These are phyloP conservation scores for Mactromeris polynyma DNA, from an alignment of 2,888 invertebrate genomes.

Conservation along the genomic window DNA sequence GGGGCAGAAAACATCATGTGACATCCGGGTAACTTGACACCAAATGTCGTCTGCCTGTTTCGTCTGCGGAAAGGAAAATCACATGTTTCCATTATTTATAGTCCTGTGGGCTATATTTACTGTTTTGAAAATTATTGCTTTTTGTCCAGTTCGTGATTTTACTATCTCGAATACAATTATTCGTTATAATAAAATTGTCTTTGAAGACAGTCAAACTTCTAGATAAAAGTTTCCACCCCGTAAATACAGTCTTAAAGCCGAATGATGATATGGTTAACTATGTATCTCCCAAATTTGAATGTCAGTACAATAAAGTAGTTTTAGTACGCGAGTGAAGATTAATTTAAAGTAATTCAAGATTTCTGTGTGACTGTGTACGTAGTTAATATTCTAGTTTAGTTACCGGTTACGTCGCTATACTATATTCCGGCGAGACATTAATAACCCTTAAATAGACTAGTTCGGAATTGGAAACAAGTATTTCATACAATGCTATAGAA, in stretches of 20 bases:
- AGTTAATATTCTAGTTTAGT: conserved; percentile 34
- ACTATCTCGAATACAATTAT: conserved; percentile 60
- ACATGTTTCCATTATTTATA: conserved; percentile 69
- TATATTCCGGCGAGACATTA: conserved; percentile 39
- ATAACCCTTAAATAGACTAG: conserved; percentile 47
- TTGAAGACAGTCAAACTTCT: conserved; percentile 50
- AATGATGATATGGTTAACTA: conserved; percentile 41
- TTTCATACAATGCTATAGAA: conserved; percentile 33
- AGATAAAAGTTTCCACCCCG: conserved; percentile 36
- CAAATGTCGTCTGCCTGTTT: conserved; percentile 67
- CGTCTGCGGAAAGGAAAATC: conserved; percentile 70
- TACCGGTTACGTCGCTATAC: conserved; percentile 36
- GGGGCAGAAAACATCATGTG: conserved; percentile 67
- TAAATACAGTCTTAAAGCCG: conserved; percentile 34
- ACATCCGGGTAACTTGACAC: conserved; percentile 69
- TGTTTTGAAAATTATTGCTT: conserved; percentile 64
- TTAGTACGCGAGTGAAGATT: conserved; percentile 26
- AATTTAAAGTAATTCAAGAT: conserved; percentile 48
- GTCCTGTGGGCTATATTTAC: conserved; percentile 68
- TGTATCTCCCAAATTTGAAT: conserved; percentile 38
- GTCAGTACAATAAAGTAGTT: conserved; percentile 24
- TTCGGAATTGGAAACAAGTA: conserved; percentile 37
- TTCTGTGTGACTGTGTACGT: conserved; percentile 26
- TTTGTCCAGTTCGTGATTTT: conserved; percentile 59
- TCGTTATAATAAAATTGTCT: conserved; percentile 50